phyloP scores from a whole-genome alignment of 2,888 invertebrate species.

The Lysandra bellargus region DNA sequence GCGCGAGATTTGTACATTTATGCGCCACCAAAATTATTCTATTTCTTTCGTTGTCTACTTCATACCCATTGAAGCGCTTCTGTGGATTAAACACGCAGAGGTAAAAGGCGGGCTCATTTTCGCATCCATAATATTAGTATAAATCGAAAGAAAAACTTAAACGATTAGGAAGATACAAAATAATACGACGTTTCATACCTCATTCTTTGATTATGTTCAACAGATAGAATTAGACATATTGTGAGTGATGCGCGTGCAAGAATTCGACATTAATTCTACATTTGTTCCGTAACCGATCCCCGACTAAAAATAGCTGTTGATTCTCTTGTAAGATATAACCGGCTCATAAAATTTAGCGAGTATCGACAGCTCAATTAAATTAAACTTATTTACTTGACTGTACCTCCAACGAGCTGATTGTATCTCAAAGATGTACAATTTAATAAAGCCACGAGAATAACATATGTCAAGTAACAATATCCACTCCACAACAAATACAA shows the following conservation, averaged over 20 bases:
- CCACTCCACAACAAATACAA: not conserved
- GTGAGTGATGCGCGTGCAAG: not conserved
- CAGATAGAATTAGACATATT: not conserved
- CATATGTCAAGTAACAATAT: not conserved
- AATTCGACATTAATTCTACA: not conserved
- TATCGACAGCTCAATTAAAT: not conserved
- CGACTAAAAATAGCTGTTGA: not conserved
- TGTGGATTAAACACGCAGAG: too few species aligned
- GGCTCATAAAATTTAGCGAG: not conserved
- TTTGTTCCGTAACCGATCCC: not conserved
- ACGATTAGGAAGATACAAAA: too few species aligned
- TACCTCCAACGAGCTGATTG: not conserved
- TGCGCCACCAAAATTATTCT: too few species aligned
- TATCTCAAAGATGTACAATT: slow-evolving; percentile 21
- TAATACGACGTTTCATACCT: not conserved
- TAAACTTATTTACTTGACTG: not conserved
- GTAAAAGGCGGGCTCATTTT: too few species aligned
- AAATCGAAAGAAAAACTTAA: too few species aligned
- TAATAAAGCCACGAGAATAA: not conserved
- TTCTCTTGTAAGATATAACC: not conserved
- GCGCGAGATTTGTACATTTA: too few species aligned
- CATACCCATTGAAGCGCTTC: too few species aligned
- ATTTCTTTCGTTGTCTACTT: too few species aligned
- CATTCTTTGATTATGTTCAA: not conserved
- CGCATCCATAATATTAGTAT: too few species aligned